Percentiles rank a stretch among this genome's conserved stretches.
phyloP scores from a whole-genome alignment of 2,113 vertebrate species.

The Lepus timidus region DNA sequence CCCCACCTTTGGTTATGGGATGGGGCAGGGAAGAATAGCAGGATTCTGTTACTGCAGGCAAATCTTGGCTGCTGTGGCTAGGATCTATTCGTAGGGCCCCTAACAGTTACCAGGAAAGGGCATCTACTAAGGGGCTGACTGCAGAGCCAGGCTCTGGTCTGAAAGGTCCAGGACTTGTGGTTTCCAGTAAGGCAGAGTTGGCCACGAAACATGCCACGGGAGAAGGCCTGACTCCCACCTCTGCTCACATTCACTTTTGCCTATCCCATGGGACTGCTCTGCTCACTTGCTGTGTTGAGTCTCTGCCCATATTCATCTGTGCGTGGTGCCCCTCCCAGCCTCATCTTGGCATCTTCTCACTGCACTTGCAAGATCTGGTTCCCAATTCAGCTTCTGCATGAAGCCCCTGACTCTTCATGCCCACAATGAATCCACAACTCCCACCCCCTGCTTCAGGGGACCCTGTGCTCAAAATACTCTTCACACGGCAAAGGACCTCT shows the following conservation, averaged over 20 bases:
- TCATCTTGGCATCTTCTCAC: not conserved
- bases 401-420: not conserved
- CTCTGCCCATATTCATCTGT: fast-evolving
- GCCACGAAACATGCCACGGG: not conserved
- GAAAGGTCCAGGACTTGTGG: not conserved
- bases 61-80: not conserved
- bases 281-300: too few relatives aligned
- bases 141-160: not conserved
- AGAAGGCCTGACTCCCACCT: not conserved
- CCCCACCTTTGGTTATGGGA: not conserved
- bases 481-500: not conserved
- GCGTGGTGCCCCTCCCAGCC: not conserved
- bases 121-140: fast-evolving
- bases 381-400: not conserved
- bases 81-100: not conserved
- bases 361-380: not conserved
- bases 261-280: not conserved
- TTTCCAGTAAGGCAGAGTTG: not conserved
- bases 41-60: not conserved
- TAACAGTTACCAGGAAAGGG: not conserved
- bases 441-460: not conserved
- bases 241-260: not conserved
- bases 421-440: not conserved
- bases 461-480: not conserved
- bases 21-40: not conserved